A percentile compares a stretch with the other conserved stretches of the same genome.
phyloP scores from a whole-genome alignment of 2,888 invertebrate genomes.

The Mesorhabditis sp. region DNA sequence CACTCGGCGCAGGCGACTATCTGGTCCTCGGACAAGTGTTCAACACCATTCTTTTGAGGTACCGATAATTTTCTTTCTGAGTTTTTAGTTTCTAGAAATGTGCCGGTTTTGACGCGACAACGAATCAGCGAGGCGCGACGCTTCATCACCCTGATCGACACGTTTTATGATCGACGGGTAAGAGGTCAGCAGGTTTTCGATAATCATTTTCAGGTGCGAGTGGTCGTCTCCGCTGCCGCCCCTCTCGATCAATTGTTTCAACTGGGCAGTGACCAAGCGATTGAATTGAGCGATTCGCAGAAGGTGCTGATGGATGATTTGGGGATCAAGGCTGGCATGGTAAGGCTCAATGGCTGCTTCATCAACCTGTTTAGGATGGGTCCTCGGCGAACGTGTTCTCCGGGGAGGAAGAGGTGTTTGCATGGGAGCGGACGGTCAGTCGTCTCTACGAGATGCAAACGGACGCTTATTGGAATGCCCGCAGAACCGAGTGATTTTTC shows the following conservation, averaged over 20 bases:
- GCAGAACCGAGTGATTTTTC: slow-evolving; percentile 15
- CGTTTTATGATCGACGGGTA: slow-evolving; percentile 87
- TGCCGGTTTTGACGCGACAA: slow-evolving; percentile 77
- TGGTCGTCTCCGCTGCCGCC: slow-evolving; percentile 80
- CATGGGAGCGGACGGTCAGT: slow-evolving; percentile 88
- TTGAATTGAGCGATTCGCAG: slow-evolving; percentile 71
- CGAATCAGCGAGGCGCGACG: slow-evolving; percentile 82
- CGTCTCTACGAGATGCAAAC: slow-evolving; percentile 93
- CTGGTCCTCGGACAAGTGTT: slow-evolving; percentile 85
- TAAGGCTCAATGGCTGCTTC: slow-evolving; percentile 37
- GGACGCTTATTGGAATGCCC: slow-evolving; percentile 77
- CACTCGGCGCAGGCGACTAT: slow-evolving; percentile 91
- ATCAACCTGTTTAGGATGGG: slow-evolving; percentile 66
- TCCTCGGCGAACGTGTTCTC: slow-evolving; percentile 86
- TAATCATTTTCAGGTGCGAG: slow-evolving; percentile 65
- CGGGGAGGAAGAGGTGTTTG: slow-evolving; percentile 95
- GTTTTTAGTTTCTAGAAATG: slow-evolving; percentile 65
- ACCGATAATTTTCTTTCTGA: too few species aligned
- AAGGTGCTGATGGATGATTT: slow-evolving; percentile 91
- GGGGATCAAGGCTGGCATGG: slow-evolving; percentile 67
- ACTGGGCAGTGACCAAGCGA: slow-evolving; percentile 57
- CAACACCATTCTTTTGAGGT: slow-evolving; percentile 80
- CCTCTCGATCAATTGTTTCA: slow-evolving; percentile 74
- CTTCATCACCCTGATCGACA: slow-evolving; percentile 94
- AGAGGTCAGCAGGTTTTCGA: not conserved